Evolutionary conservation across 37 sponge, comb jelly and placozoan genomes (phyloP).

Genomic region (Oscarella lobularis): DNA sequence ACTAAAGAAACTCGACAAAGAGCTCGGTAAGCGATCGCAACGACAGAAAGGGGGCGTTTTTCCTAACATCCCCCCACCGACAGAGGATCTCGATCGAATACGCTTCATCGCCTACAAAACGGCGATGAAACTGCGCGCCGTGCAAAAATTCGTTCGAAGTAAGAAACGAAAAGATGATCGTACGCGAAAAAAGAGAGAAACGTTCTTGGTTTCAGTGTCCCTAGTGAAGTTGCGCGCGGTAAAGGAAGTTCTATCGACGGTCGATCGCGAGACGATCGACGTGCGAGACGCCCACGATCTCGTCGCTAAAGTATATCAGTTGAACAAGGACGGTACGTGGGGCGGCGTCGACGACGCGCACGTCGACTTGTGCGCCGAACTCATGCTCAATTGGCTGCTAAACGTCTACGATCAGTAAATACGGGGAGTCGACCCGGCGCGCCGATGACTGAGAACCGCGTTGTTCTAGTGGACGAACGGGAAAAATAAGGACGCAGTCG

Average conservation of each 20-base stretch:
- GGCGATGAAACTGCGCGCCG: slow-evolving; percentile 72
- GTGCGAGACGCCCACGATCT: not conserved
- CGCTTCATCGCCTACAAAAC: slow-evolving; percentile 72
- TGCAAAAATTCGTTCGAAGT: slow-evolving; percentile 43
- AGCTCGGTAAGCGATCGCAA: slow-evolving; percentile 25
- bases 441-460: too few relatives aligned
- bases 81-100: slow-evolving; percentile 54
- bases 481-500: not conserved
- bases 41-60: not conserved
- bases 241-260: not conserved
- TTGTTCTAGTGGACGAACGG: not conserved
- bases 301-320: not conserved
- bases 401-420: slow-evolving; percentile 47
- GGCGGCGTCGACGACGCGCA: slow-evolving; percentile 1
- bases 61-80: not conserved
- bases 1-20: slow-evolving; percentile 3
- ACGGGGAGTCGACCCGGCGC: too few relatives aligned
- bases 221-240: not conserved
- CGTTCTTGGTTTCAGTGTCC: not conserved
- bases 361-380: slow-evolving; percentile 27
- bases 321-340: not conserved
- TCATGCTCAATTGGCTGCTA: slow-evolving; percentile 44
- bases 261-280: not conserved
- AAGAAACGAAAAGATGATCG: too few relatives aligned
- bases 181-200: too few relatives aligned